Base-by-base conservation (phyloP, 2,113 vertebrate genomes). In the Eudyptes chrysolophus region DNA sequence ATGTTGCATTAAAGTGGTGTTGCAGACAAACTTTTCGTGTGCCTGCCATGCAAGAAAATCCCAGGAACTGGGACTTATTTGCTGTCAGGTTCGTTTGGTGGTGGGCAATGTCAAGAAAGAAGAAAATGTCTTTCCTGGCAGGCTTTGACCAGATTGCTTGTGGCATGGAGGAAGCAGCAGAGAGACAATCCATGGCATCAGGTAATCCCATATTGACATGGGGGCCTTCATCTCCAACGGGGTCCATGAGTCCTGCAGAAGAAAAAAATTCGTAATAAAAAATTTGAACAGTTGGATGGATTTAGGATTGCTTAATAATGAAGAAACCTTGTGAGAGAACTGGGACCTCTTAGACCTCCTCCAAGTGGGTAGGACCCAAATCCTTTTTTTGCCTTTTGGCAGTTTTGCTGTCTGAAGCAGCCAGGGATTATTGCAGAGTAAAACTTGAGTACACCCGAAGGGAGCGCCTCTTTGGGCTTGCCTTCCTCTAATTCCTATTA, bases 361-460 rank as follows among this genome's bases (percentile, higher is more conserved):
- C 6, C 16, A 48, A 34, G 16, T 17, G 51, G 38, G 12, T 8
- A 32, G 55, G 32, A 64, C 19, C 24, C 16, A 74, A 34, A 13
- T 22, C 7, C 1, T 52, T 6, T 18, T 30, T 46, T 17, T 38
- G 2, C 11, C 3, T 52, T 40, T 46, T 9, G n/a, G 6, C 16
- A 44, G 24, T 58, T 90, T 68, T 38, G n/a, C 10, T 1, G 0
- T 26, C 19, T 12, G 13, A 51, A 51, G 48, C 19, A 74, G 10
- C 9, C 3, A 4, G 38, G 29, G 40, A 30, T 64, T 76, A n/a
- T 2, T 80, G n/a, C 25, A 9, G 29, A 72, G 32, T 58, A 20
- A 49, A 54, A 44, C 34, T 4, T 27, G 38, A 52, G 38, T 30
- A 34, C 9, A 13, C 5, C 25, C 3, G 2, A 46, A 84, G 32